Percentiles rank a stretch among this genome's conserved stretches.
Evolutionary conservation across 2,888 invertebrate species (phyloP).

Genomic region (Anodontia alba): DNA sequence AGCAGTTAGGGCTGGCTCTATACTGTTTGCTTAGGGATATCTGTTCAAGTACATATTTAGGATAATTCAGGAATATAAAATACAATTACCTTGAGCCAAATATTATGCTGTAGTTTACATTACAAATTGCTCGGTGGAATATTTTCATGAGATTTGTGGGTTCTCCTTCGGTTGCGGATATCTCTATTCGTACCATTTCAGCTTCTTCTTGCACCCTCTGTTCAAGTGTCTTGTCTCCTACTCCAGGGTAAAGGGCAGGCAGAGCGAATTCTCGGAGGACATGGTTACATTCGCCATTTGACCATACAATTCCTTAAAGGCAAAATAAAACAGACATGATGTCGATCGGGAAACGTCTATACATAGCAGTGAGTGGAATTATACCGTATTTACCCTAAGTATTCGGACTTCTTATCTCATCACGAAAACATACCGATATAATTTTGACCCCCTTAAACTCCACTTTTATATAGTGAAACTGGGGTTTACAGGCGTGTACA

Average conservation of each 20-base stretch:
- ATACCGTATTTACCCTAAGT: too few species aligned
- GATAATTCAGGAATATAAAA: too few species aligned
- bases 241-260: slow-evolving; percentile 39
- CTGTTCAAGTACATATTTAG: too few species aligned
- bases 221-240: slow-evolving; percentile 34
- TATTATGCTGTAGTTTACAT: slow-evolving; percentile 50
- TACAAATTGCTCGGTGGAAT: slow-evolving; percentile 46
- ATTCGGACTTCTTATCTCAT: too few species aligned
- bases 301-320: slow-evolving; percentile 54
- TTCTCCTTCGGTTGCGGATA: slow-evolving; percentile 19
- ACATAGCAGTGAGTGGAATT: too few species aligned
- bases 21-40: too few species aligned
- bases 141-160: slow-evolving; percentile 35
- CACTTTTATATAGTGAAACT: too few species aligned
- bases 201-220: slow-evolving; percentile 50
- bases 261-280: slow-evolving; percentile 34
- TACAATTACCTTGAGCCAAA: slow-evolving; percentile 55
- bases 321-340: not conserved
- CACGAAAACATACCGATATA: too few species aligned
- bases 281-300: slow-evolving; percentile 50
- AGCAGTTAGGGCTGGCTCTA: too few species aligned
- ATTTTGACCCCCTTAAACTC: too few species aligned
- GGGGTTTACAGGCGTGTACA: too few species aligned
- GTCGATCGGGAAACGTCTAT: not conserved
- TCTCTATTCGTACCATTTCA: slow-evolving; percentile 13